Evolutionary conservation across 2,888 invertebrate genomes (phyloP).

Genomic region (Tachina fera): DNA sequence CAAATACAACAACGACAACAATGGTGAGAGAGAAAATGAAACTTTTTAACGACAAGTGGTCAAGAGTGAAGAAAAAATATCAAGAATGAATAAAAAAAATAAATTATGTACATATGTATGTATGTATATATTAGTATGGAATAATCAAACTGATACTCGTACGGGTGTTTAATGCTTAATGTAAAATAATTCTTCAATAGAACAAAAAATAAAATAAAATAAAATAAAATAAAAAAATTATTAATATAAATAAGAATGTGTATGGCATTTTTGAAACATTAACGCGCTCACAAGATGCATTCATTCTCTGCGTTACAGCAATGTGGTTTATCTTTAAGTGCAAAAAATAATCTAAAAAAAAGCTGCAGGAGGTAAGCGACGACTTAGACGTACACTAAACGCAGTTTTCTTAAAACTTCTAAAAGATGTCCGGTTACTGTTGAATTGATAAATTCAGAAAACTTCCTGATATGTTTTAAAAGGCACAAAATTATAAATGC

Average conservation of each 20-base stretch:
- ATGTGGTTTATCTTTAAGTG: slow-evolving; percentile 51
- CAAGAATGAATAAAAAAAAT: slow-evolving; percentile 26
- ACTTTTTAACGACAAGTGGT: slow-evolving; percentile 35
- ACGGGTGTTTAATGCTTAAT: background rate
- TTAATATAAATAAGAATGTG: no score
- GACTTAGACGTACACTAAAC: background rate
- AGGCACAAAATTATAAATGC: no score
- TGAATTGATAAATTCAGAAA: no score
- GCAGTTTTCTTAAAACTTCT: background rate
- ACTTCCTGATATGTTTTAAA: no score
- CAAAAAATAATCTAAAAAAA: slow-evolving; percentile 23
- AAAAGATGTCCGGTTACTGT: background rate
- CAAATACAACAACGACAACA: slow-evolving; percentile 24
- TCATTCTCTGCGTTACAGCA: slow-evolving; percentile 27
- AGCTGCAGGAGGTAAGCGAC: background rate
- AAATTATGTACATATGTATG: background rate
- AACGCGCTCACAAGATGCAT: slow-evolving; percentile 28
- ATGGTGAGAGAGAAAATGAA: slow-evolving; percentile 14
- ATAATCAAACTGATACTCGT: slow-evolving; percentile 27
- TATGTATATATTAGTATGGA: background rate
- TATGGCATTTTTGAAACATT: slow-evolving; percentile 35
- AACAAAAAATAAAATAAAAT: background rate
- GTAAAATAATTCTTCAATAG: slow-evolving; percentile 4
- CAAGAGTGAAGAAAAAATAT: slow-evolving; percentile 12
- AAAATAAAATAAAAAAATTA: background rate